Percentiles rank a stretch among this genome's conserved stretches.
Evolutionary conservation across 2,888 invertebrate species (phyloP).

Genomic region (Tetramorium bicarinatum): DNA sequence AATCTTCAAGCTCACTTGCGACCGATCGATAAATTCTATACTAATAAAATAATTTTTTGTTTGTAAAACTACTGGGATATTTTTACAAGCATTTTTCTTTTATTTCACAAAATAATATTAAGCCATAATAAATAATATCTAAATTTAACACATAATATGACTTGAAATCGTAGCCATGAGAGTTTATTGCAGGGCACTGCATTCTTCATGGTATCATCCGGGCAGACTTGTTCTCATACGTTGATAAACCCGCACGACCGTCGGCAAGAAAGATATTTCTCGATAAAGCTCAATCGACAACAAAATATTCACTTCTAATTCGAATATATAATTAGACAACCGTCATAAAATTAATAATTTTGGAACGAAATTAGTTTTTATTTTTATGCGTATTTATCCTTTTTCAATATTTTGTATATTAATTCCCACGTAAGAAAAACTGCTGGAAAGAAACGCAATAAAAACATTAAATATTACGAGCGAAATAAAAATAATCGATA

Average conservation of each 20-base stretch:
- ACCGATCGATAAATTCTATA: neutral
- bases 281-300: neutral
- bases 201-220: neutral
- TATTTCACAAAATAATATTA: neutral
- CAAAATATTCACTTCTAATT: neutral
- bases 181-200: neutral
- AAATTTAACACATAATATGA: neutral
- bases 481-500: neutral
- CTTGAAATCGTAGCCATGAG: neutral
- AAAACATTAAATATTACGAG: neutral
- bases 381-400: neutral
- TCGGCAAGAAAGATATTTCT: constrained; percentile 12
- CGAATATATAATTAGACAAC: neutral
- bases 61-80: neutral
- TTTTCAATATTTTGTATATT: neutral
- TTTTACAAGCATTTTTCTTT: neutral
- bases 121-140: neutral
- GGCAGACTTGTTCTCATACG: neutral
- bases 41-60: neutral
- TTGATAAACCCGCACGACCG: neutral
- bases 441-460: neutral
- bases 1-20: neutral
- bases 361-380: neutral
- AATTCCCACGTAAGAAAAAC: neutral
- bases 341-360: neutral